These are phyloP conservation scores for Jaculus jaculus DNA, from an alignment of 2,113 vertebrate genomes.

Conservation along the genomic window DNA sequence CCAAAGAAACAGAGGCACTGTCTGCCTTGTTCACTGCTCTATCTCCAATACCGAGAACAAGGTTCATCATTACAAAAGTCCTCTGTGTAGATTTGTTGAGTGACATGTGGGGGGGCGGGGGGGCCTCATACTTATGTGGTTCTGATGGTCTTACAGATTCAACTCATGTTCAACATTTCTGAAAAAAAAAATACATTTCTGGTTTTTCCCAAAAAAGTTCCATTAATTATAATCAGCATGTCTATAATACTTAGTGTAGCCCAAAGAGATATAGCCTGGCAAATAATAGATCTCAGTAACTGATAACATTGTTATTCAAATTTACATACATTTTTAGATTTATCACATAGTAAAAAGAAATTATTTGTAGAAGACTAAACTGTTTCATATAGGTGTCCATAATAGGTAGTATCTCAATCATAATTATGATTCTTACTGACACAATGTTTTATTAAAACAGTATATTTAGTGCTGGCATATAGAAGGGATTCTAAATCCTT, in stretches of 20 bases:
- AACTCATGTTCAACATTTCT: background rate
- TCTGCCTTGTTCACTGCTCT: background rate
- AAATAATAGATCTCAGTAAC: background rate
- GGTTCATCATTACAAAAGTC: background rate
- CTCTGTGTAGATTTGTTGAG: background rate
- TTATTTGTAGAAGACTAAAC: conserved; percentile 13
- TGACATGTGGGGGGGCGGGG: background rate
- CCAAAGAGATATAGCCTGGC: background rate
- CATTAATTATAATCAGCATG: background rate
- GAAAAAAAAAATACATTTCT: background rate
- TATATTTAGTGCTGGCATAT: background rate
- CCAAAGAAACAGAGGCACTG: background rate
- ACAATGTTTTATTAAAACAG: conserved; percentile 10
- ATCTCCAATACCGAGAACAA: background rate
- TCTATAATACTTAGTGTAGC: background rate
- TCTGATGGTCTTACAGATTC: background rate
- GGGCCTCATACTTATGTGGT: too few relatives aligned
- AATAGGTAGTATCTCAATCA: background rate
- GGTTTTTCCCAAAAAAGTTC: background rate
- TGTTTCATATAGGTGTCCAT: background rate
- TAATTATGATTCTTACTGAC: conserved; percentile 22
- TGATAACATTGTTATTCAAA: too few relatives aligned
- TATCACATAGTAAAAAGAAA: too few relatives aligned
- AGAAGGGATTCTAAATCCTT: background rate
- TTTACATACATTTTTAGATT: too few relatives aligned